Percentiles rank a stretch among this genome's conserved stretches.
These are phyloP conservation scores for Trissoscelio sp. DNA, from an alignment of 2,888 invertebrate genomes.

Conservation along the genomic window DNA sequence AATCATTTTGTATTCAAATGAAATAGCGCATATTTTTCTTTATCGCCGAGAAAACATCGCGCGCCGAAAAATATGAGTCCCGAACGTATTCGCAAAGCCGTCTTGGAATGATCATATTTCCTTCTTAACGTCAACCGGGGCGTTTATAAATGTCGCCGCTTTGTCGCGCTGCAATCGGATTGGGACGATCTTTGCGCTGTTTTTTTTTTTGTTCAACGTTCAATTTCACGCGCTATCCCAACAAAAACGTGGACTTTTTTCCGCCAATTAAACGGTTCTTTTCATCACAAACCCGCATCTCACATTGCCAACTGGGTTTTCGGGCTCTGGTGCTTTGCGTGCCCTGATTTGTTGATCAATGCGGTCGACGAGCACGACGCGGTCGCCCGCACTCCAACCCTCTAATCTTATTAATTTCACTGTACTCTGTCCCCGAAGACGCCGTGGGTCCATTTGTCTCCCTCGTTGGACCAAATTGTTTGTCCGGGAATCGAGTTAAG, in stretches of 20 bases:
- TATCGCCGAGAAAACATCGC: conserved; percentile 48
- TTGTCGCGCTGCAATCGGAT: conserved; percentile 67
- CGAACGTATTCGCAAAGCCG: conserved; percentile 65
- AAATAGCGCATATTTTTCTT: conserved; percentile 64
- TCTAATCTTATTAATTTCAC: conserved; percentile 39
- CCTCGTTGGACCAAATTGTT: neutral
- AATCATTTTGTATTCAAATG: conserved; percentile 62
- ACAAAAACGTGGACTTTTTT: conserved; percentile 32
- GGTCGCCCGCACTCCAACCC: conserved; percentile 64
- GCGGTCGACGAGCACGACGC: conserved; percentile 72
- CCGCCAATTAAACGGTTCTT: conserved; percentile 40
- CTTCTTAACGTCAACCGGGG: conserved; percentile 62
- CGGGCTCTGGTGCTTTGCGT: conserved; percentile 24
- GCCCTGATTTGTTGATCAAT: conserved; percentile 76
- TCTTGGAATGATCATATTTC: conserved; percentile 69
- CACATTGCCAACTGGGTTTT: too few species aligned
- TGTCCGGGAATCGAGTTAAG: neutral
- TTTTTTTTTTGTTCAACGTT: conserved; percentile 58
- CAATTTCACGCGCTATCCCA: conserved; percentile 40
- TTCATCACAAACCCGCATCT: conserved; percentile 40
- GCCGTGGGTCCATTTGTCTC: conserved; percentile 6
- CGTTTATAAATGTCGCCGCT: conserved; percentile 70
- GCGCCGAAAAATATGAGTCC: conserved; percentile 56
- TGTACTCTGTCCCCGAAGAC: conserved; percentile 7
- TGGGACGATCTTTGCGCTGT: conserved; percentile 57